A percentile compares a stretch with the other conserved stretches of the same genome.
phyloP scores from a whole-genome alignment of 2,797 vertebrate genomes.

The Meriones psammophilus region DNA sequence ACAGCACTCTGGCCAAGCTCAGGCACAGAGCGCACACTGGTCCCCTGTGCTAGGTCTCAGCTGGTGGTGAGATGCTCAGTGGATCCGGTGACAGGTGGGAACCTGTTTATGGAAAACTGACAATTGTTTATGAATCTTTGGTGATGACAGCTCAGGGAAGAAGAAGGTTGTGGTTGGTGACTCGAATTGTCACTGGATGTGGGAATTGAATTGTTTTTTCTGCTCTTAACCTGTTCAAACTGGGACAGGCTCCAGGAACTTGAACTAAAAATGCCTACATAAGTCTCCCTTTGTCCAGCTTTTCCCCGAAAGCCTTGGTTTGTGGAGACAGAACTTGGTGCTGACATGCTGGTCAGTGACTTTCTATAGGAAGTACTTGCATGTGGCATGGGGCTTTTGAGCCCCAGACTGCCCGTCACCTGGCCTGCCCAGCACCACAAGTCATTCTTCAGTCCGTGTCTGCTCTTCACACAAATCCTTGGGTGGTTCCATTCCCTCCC shows the following conservation, averaged over 20 bases:
- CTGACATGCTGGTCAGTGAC: background rate
- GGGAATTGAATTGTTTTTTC: constrained; percentile 56
- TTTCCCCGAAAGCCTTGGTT: background rate
- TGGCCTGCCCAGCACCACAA: background rate
- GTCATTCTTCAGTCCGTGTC: background rate
- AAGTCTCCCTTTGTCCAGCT: background rate
- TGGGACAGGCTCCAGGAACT: constrained; percentile 70
- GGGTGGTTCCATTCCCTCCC: background rate
- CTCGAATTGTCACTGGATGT: constrained; percentile 54
- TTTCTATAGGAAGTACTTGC: constrained; percentile 63
- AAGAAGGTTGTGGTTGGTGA: constrained; percentile 46
- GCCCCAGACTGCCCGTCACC: background rate
- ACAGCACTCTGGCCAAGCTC: background rate
- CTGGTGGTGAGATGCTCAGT: background rate
- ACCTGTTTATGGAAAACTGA: constrained; percentile 40
- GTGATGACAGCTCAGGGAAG: constrained; percentile 76
- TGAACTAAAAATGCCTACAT: constrained; percentile 73
- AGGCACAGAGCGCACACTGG: rapidly evolving
- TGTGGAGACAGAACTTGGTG: constrained; percentile 30
- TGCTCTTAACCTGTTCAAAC: constrained; percentile 57
- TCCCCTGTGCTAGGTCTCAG: background rate
- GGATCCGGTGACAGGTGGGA: constrained; percentile 8
- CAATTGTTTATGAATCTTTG: constrained; percentile 56
- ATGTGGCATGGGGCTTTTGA: background rate
- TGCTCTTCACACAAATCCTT: constrained; percentile 6